A percentile compares a stretch with the other conserved stretches of the same genome.
phyloP scores from a whole-genome alignment of 2,888 invertebrate species.

The Pycnomerus fuliginosus region DNA sequence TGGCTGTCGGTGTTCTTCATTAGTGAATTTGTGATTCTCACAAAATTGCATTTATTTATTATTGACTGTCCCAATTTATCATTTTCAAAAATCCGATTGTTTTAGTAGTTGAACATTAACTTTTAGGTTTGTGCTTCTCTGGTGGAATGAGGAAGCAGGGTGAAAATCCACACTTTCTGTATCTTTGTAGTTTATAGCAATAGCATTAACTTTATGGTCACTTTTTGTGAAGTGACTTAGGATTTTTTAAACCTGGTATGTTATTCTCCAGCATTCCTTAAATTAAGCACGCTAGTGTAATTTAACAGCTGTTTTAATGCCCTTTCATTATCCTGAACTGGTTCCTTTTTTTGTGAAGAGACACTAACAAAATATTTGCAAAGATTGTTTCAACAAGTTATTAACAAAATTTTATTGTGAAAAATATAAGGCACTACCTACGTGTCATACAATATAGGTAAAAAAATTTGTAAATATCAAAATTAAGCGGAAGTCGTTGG shows the following conservation, averaged over 20 bases:
- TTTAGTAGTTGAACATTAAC: constrained; percentile 18
- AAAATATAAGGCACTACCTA: not conserved
- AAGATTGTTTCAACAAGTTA: not conserved
- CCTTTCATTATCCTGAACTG: too few species aligned
- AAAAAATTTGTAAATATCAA: constrained; percentile 10
- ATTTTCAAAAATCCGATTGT: constrained; percentile 8
- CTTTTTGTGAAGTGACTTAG: constrained; percentile 18
- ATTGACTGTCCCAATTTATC: constrained; percentile 15
- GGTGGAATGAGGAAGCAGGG: constrained; percentile 22
- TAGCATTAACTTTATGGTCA: constrained; percentile 13
- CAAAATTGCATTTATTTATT: constrained; percentile 27
- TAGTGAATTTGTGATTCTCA: constrained; percentile 16
- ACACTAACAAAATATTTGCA: too few species aligned
- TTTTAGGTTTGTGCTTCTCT: constrained; percentile 21
- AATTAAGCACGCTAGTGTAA: constrained; percentile 27
- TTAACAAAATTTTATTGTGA: not conserved
- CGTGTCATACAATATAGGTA: constrained; percentile 9
- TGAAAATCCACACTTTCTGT: constrained; percentile 19
- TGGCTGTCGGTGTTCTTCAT: constrained; percentile 25
- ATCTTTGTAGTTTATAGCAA: constrained; percentile 21
- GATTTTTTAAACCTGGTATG: constrained; percentile 29
- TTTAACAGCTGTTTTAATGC: too few species aligned
- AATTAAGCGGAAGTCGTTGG: constrained; percentile 6
- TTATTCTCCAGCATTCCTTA: constrained; percentile 32
- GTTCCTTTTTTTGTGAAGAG: too few species aligned